phyloP scores from a whole-genome alignment of 1,140 invertebrate species.

The Macrocentrus cingulum region DNA sequence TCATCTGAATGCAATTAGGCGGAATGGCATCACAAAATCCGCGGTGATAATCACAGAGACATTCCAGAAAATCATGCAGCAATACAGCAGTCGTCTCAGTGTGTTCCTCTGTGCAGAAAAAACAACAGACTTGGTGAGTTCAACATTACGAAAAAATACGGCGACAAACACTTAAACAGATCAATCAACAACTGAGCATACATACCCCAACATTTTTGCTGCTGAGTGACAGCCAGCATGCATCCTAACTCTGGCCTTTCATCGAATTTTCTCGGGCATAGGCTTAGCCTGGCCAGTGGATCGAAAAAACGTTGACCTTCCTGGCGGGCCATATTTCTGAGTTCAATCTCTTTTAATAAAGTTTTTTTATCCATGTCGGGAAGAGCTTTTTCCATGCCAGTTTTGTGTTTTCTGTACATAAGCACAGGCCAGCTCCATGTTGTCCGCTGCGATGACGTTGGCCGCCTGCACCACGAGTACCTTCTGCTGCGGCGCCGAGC shows the following conservation, averaged over 20 bases:
- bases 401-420: conserved; percentile 99
- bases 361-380: conserved; percentile 95
- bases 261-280: conserved; percentile 89
- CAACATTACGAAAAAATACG: conserved; percentile 95
- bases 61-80: conserved; percentile 98
- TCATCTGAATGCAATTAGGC: conserved; percentile 98
- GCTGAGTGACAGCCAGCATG: conserved; percentile 85
- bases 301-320: conserved; percentile 83
- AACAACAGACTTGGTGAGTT: conserved; percentile 90
- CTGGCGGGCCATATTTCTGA: conserved; percentile 71
- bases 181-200: conserved; percentile 92
- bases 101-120: conserved; percentile 93
- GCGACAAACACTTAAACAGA: conserved; percentile 94
- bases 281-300: conserved; percentile 83
- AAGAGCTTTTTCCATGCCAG: conserved; percentile 94
- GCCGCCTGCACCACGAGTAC: conserved; percentile 89
- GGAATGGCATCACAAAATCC: conserved; percentile 99
- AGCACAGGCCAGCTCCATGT: conserved; percentile 94
- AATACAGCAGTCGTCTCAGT: conserved; percentile 95
- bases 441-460: conserved; percentile 84
- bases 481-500: conserved; percentile 74
- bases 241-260: conserved; percentile 89
- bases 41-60: conserved; percentile 98
- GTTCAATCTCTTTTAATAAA: conserved; percentile 74
- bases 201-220: conserved; percentile 84